These are phyloP conservation scores for Trissoscelio sp. DNA, from an alignment of 2,888 invertebrate genomes.

Conservation along the genomic window DNA sequence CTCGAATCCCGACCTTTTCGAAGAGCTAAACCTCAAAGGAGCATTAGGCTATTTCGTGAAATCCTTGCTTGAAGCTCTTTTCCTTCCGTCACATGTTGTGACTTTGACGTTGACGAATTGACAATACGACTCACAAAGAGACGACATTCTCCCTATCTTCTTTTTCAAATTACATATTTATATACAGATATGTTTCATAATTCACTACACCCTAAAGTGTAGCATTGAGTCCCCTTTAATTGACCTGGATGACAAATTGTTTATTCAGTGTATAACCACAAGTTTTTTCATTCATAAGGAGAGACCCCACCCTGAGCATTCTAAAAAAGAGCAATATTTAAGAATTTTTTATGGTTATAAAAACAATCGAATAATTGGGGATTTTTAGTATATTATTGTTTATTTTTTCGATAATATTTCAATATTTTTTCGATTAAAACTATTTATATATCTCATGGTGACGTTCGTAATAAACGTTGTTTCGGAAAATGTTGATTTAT, in stretches of 20 bases:
- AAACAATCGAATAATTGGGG: no score
- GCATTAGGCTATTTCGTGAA: conserved; percentile 67
- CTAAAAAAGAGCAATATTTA: no score
- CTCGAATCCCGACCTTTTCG: conserved; percentile 63
- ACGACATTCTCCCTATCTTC: neutral
- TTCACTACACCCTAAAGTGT: neutral
- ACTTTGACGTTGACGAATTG: conserved; percentile 65
- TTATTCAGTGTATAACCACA: neutral
- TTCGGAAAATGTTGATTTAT: no score
- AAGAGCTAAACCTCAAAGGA: conserved; percentile 69
- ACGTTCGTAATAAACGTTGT: no score
- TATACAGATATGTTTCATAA: conserved; percentile 3
- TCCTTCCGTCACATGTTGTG: conserved; percentile 53
- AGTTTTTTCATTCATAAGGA: neutral
- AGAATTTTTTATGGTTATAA: no score
- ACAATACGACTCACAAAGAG: conserved; percentile 42
- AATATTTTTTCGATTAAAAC: no score
- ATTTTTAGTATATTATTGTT: no score
- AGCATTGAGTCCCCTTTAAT: neutral
- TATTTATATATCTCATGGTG: no score
- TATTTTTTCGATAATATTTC: no score
- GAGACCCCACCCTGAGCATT: no score
- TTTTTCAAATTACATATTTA: conserved; percentile 26
- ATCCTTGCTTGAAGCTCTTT: conserved; percentile 58
- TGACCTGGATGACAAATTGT: neutral